A percentile compares a stretch with the other conserved stretches of the same genome.
phyloP scores from a whole-genome alignment of 2,888 invertebrate genomes.

The Euzophera pinguis region DNA sequence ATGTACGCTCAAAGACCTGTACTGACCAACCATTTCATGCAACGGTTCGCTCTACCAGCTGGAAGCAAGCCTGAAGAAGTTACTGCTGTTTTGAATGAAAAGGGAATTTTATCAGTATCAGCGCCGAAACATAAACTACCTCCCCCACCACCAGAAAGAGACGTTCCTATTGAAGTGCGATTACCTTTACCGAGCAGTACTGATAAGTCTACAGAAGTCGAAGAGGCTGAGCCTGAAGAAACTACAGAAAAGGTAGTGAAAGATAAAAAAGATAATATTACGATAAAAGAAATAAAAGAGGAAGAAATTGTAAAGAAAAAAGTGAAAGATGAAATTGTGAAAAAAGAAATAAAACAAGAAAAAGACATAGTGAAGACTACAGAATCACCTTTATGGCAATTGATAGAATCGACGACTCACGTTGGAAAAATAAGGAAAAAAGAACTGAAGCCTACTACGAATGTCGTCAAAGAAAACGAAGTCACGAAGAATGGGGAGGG shows the following conservation, averaged over 20 bases:
- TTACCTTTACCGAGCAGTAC: slow-evolving; percentile 23
- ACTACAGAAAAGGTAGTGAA: slow-evolving; percentile 18
- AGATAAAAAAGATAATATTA: slow-evolving; percentile 25
- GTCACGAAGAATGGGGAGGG: slow-evolving; percentile 58
- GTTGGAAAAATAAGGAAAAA: slow-evolving; percentile 72
- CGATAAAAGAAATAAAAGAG: slow-evolving; percentile 24
- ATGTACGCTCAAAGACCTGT: slow-evolving; percentile 46
- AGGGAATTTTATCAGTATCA: slow-evolving; percentile 51
- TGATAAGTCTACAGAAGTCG: not conserved
- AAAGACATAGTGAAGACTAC: slow-evolving; percentile 18
- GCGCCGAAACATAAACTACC: slow-evolving; percentile 66
- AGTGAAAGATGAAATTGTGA: too few species aligned
- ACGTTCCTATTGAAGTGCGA: slow-evolving; percentile 59
- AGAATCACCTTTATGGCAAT: slow-evolving; percentile 45
- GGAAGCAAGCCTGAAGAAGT: slow-evolving; percentile 66
- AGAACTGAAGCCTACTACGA: slow-evolving; percentile 58
- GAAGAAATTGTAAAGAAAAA: slow-evolving; percentile 11
- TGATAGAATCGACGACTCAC: slow-evolving; percentile 59
- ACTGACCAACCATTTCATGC: slow-evolving; percentile 64
- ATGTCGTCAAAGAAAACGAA: slow-evolving; percentile 64
- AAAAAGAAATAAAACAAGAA: slow-evolving; percentile 15
- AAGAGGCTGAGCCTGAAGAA: not conserved
- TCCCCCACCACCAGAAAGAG: slow-evolving; percentile 60
- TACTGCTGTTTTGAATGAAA: slow-evolving; percentile 55
- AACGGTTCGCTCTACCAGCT: slow-evolving; percentile 58